phyloP scores from a whole-genome alignment of 2,888 invertebrate genomes.

The Steinernema carpocapsae region DNA sequence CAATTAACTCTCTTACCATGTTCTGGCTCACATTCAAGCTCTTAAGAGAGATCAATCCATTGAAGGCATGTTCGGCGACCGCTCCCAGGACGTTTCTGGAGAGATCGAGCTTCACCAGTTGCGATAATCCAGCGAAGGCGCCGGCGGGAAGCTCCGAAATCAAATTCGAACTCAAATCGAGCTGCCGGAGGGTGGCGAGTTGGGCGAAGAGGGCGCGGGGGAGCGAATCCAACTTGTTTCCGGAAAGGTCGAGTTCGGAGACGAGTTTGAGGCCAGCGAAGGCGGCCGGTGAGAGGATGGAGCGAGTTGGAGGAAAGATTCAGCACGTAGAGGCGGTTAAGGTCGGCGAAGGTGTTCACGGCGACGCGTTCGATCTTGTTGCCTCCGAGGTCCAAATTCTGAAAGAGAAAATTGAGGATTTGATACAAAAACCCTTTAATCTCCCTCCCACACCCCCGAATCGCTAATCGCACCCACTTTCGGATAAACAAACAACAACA shows the following conservation, averaged over 20 bases:
- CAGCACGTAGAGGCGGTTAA: constrained; percentile 29
- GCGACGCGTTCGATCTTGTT: constrained; percentile 40
- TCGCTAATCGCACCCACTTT: no score
- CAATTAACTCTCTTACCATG: neutral
- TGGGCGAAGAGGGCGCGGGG: constrained; percentile 27
- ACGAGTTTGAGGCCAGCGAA: constrained; percentile 37
- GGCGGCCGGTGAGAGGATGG: constrained; percentile 24
- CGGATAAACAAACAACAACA: no score
- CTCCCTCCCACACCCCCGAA: no score
- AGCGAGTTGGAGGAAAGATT: constrained; percentile 39
- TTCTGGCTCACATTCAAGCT: constrained; percentile 31
- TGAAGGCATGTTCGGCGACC: constrained; percentile 37
- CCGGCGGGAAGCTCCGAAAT: neutral
- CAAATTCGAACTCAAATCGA: constrained; percentile 33
- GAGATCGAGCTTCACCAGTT: constrained; percentile 39
- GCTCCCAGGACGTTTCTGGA: constrained; percentile 18
- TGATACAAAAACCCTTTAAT: no score
- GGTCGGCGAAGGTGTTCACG: constrained; percentile 38
- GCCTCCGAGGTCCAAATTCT: constrained; percentile 38
- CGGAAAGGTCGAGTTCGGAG: constrained; percentile 38
- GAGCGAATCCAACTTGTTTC: constrained; percentile 20
- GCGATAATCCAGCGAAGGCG: constrained; percentile 32
- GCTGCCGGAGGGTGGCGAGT: constrained; percentile 11
- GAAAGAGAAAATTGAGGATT: constrained; percentile 11
- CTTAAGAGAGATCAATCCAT: constrained; percentile 35